Evolutionary conservation across 2,888 invertebrate genomes (phyloP), one percentile per base, ranked within the genome.

Genomic region (Drosophila paramelanica): DNA sequence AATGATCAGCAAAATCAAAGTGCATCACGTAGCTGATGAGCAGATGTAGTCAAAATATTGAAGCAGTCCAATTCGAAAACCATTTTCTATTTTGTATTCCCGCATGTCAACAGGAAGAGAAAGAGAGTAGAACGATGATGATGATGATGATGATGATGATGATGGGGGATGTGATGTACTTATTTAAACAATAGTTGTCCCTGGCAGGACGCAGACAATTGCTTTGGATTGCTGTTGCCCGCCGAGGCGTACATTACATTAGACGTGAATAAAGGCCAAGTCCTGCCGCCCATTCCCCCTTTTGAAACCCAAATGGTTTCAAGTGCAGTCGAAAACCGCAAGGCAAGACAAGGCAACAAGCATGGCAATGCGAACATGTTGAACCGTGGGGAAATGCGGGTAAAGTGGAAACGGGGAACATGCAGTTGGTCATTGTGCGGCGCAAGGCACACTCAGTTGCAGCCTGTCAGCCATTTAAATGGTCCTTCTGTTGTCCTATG

Each of bases 21-120:
- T 59, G 60, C 75, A 79, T 47, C 77, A 79, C 67, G 79, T 73
- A 67, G 49, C 61, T 23, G 17, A 17, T 17, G 17, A 17, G 17
- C 17, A 52, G 55, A 17, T 49, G 62, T 43, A 51, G 61, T 13
- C 11, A 55, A 50, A 60, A 67, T 61, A 73, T 76, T 67, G 79
- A 76, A 66, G 76, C 65, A 72, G 60, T 67, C 58, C 61, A 52
- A 64, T 68, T 60, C 52, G 71, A 69, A 79, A 78, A 70, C 39
- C 68, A 80, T 75, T 77, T 77, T 70, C 75, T 78, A 70, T 80
- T 80, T 80, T 78, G 79, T 75, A 79, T 72, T 79, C 80, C 71
- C 72, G 58, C 59, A 67, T 72, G 77, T 66, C 69, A 66, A 64
- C 70, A 45, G 27, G 39, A 33, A 33, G 20, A 8, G 8, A 10